Percentiles rank a stretch among this genome's conserved stretches.
These are phyloP conservation scores for Hucho hucho DNA, from an alignment of 2,113 vertebrate species.

Conservation along the genomic window DNA sequence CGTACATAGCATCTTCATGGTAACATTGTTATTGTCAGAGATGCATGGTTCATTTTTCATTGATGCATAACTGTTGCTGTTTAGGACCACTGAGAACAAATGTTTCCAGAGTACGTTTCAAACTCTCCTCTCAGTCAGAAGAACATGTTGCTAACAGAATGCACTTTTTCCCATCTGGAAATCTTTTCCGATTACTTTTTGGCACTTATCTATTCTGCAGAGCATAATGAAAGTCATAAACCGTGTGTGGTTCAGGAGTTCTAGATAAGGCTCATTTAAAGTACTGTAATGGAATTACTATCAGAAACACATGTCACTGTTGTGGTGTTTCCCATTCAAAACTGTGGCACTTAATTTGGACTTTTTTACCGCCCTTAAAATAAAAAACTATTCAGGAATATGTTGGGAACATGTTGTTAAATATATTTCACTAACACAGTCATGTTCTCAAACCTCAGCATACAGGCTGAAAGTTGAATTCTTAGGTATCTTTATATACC, in stretches of 20 bases:
- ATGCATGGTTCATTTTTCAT: slow-evolving; percentile 6
- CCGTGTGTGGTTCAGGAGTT: slow-evolving; percentile 31
- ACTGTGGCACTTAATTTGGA: background rate
- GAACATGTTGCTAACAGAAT: slow-evolving; percentile 29
- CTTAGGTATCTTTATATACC: too few species aligned
- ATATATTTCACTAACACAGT: background rate
- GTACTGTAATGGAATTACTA: slow-evolving; percentile 17
- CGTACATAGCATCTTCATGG: background rate
- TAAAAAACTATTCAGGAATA: background rate
- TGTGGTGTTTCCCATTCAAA: slow-evolving; percentile 28
- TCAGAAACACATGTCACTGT: slow-evolving; percentile 50
- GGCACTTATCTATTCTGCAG: slow-evolving; percentile 30
- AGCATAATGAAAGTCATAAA: slow-evolving; percentile 52
- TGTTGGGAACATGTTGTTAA: background rate
- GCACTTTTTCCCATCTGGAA: slow-evolving; percentile 55
- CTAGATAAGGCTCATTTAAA: slow-evolving; percentile 24
- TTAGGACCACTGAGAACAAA: slow-evolving; percentile 3
- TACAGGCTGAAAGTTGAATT: too few species aligned
- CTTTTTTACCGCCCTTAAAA: background rate
- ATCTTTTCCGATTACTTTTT: slow-evolving; percentile 41
- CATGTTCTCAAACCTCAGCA: too few species aligned
- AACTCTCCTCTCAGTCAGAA: slow-evolving; percentile 14
- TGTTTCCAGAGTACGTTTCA: slow-evolving; percentile 16
- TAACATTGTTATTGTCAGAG: too few species aligned
- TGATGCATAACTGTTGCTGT: slow-evolving; percentile 17